Evolutionary conservation across 2,113 vertebrate species (phyloP).

Genomic region (Egretta garzetta): DNA sequence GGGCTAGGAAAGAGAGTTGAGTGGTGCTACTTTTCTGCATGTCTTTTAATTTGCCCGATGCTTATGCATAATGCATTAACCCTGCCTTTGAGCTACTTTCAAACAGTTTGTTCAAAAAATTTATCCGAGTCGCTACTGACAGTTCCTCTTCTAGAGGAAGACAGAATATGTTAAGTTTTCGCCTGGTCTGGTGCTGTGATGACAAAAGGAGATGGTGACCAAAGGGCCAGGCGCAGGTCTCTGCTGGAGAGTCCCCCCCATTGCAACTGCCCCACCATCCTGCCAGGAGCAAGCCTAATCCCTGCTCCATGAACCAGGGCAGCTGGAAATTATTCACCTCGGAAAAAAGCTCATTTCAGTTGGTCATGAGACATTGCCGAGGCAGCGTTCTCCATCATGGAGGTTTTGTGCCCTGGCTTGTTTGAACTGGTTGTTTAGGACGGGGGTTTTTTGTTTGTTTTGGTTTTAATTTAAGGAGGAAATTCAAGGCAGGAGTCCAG

Average conservation of each 20-base stretch:
- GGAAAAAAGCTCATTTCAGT: not conserved
- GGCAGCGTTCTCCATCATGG: not conserved
- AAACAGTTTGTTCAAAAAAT: not conserved
- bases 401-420: not conserved
- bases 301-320: not conserved
- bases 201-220: not conserved
- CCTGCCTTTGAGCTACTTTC: not conserved
- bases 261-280: accelerated
- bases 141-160: not conserved
- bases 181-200: not conserved
- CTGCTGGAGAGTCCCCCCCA: not conserved
- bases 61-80: not conserved
- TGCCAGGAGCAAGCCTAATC: accelerated
- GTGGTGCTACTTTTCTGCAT: not conserved
- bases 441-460: not conserved
- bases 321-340: not conserved
- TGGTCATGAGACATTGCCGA: not conserved
- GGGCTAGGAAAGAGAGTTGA: not conserved
- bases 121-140: not conserved
- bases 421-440: not conserved
- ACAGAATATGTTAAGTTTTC: accelerated
- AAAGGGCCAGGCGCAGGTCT: not conserved
- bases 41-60: not conserved
- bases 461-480: not conserved
- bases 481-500: not conserved